Conservation (phyloP, 92 coral and sea anemone genomes). For the Actinostola sp. region DNA sequence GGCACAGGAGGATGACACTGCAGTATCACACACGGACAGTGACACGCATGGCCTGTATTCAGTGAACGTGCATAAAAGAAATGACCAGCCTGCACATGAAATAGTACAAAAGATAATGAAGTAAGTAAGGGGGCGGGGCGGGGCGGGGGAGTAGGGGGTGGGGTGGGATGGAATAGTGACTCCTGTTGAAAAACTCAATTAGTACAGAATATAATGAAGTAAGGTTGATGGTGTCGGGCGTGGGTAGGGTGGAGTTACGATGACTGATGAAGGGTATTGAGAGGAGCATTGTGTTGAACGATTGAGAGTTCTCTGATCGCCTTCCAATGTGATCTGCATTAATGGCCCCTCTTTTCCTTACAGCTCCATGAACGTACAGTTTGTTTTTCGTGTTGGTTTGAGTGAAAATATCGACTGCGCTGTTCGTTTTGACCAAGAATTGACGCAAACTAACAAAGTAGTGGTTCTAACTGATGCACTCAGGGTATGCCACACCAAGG, state of each 20-base stretch:
- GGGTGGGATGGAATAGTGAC: too few relatives aligned
- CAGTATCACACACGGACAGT: neutral
- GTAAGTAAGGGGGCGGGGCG: conserved; percentile 19
- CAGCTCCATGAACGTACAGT: conserved; percentile 31
- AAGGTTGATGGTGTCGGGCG: too few relatives aligned
- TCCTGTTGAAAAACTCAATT: too few relatives aligned
- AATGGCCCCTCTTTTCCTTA: neutral
- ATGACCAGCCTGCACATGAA: conserved; percentile 87
- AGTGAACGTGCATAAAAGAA: conserved; percentile 83
- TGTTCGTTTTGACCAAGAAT: conserved; percentile 81
- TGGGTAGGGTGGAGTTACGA: too few relatives aligned
- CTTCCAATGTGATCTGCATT: neutral
- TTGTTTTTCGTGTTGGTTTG: conserved; percentile 75
- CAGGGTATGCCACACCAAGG: conserved; percentile 68
- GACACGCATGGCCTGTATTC: conserved; percentile 45
- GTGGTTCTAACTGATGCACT: conserved; percentile 74
- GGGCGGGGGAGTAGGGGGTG: too few relatives aligned
- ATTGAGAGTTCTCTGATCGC: too few relatives aligned
- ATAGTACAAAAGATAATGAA: conserved; percentile 91
- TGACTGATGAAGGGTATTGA: too few relatives aligned
- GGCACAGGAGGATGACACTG: neutral
- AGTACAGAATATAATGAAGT: too few relatives aligned
- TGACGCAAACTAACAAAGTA: conserved; percentile 76
- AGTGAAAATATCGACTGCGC: conserved; percentile 95
- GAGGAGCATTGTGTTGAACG: too few relatives aligned